These are phyloP conservation scores for Acrocephalus scirpaceus DNA, from an alignment of 2,797 vertebrate species.

Conservation along the genomic window DNA sequence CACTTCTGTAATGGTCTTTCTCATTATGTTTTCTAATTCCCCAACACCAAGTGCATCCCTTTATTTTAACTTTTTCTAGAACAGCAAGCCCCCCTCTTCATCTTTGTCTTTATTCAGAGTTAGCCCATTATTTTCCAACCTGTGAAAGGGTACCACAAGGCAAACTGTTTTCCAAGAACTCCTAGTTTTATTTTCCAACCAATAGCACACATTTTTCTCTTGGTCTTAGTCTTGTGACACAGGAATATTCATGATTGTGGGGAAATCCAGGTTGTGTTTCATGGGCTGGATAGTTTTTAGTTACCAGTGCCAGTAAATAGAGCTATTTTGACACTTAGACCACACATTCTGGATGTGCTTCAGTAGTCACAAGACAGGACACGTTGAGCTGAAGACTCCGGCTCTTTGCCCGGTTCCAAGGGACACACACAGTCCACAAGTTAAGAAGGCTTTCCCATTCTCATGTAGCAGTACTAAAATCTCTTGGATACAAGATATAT, in stretches of 20 bases:
- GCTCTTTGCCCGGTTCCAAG: neutral
- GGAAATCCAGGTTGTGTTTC: neutral
- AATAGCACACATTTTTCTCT: neutral
- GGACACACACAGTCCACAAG: neutral
- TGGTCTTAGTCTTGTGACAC: neutral
- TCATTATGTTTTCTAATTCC: neutral
- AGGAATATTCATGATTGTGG: neutral
- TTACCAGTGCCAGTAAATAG: neutral
- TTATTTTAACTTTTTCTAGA: neutral
- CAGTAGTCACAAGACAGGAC: neutral
- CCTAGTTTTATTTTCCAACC: constrained; percentile 42
- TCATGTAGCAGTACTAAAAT: neutral
- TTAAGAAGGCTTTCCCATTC: neutral
- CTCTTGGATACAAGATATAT: neutral
- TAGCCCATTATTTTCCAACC: neutral
- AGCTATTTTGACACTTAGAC: neutral
- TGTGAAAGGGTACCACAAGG: neutral
- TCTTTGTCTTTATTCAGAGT: neutral
- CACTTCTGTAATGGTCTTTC: neutral
- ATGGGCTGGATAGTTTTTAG: neutral
- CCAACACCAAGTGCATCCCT: neutral
- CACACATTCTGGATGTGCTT: neutral
- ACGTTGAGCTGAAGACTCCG: neutral
- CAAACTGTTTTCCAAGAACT: neutral
- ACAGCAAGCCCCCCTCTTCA: neutral